Conservation (phyloP, 2,888 invertebrate species). For the Pammene fasciana region DNA sequence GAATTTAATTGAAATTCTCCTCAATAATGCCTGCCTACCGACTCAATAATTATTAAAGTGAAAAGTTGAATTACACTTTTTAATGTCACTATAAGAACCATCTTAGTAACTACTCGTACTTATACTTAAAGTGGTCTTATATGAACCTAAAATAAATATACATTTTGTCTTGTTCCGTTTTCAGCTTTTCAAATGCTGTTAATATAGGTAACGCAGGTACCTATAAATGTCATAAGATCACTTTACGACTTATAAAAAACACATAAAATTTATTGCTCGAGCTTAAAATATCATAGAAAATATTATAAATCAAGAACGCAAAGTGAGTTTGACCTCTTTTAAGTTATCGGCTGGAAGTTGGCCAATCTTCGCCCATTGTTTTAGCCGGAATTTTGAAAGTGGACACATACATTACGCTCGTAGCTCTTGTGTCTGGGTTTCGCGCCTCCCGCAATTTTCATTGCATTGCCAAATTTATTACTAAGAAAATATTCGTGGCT, state of each 20-base stretch:
- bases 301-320: slow-evolving; percentile 54
- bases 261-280: neutral
- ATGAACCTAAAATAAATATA: no score
- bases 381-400: slow-evolving; percentile 55
- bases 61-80: no score
- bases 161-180: no score
- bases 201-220: neutral
- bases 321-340: slow-evolving; percentile 69
- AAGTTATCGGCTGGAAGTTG: slow-evolving; percentile 70
- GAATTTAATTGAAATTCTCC: neutral
- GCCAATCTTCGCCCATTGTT: slow-evolving; percentile 71
- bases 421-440: slow-evolving; percentile 21
- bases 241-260: neutral
- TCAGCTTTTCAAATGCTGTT: no score
- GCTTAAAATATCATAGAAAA: slow-evolving; percentile 43
- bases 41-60: neutral
- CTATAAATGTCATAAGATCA: neutral
- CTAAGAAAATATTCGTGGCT: neutral
- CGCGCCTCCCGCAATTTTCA: slow-evolving; percentile 25
- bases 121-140: no score
- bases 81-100: no score
- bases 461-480: slow-evolving; percentile 15
- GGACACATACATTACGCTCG: slow-evolving; percentile 49
- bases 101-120: no score
- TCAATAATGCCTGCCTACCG: neutral